Percentiles rank a stretch among this genome's conserved stretches.
These are phyloP conservation scores for Ophioninae sp. DNA, from an alignment of 2,888 invertebrate genomes.

Conservation along the genomic window DNA sequence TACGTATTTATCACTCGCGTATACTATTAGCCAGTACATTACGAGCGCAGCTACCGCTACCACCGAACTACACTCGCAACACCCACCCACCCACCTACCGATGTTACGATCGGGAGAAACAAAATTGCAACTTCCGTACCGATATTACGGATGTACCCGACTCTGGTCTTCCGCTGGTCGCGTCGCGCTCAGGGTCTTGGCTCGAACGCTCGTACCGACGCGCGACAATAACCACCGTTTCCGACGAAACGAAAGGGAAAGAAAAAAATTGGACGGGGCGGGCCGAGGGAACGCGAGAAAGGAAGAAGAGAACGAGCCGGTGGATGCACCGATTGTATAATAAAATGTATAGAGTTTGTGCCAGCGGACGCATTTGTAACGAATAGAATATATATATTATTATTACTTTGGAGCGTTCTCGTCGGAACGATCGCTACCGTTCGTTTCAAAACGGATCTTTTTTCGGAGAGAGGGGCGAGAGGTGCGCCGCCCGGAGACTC, in stretches of 20 bases:
- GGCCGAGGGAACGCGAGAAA: not conserved
- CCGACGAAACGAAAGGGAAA: conserved; percentile 9
- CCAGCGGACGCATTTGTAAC: conserved; percentile 52
- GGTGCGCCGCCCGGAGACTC: conserved; percentile 51
- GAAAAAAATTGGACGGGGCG: not conserved
- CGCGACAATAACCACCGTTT: conserved; percentile 61
- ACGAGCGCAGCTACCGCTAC: conserved; percentile 51
- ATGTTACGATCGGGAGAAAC: conserved; percentile 33
- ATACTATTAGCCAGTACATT: conserved; percentile 48
- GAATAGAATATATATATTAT: conserved; percentile 39
- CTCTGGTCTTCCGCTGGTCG: conserved; percentile 64
- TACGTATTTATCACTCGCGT: conserved; percentile 56
- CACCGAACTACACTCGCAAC: conserved; percentile 14
- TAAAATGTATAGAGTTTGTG: conserved; percentile 49
- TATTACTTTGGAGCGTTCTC: conserved; percentile 12
- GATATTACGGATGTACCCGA: conserved; percentile 52
- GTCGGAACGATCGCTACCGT: conserved; percentile 1
- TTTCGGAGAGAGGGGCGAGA: conserved; percentile 52
- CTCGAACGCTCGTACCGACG: conserved; percentile 59
- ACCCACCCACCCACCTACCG: conserved; percentile 28
- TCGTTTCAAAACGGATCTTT: conserved; percentile 43
- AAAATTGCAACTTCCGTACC: conserved; percentile 42
- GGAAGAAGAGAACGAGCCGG: not conserved
- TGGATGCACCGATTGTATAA: conserved; percentile 44
- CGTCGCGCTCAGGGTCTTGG: conserved; percentile 62